Conservation (phyloP, 2,113 vertebrate genomes). For the Dicentrarchus labrax region DNA sequence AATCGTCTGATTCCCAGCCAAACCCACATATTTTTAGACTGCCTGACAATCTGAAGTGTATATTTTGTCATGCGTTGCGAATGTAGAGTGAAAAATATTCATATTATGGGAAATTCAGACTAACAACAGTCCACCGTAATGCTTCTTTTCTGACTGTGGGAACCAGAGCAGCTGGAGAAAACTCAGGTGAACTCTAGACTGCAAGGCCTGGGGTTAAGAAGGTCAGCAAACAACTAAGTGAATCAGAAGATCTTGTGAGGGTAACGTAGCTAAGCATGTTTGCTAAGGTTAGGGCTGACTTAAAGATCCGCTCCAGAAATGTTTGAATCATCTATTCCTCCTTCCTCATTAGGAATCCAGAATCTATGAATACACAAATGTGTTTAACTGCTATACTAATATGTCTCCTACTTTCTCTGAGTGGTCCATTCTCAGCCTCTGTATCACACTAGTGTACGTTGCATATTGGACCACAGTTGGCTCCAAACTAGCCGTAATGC, state of each 20-base stretch:
- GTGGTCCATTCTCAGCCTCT: not conserved
- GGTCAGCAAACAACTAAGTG: conserved; percentile 57
- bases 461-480: not conserved
- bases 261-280: conserved; percentile 39
- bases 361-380: not conserved
- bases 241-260: conserved; percentile 43
- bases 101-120: conserved; percentile 17
- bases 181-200: conserved; percentile 22
- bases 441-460: not conserved
- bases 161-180: conserved; percentile 28
- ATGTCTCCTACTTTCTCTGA: not conserved
- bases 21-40: conserved; percentile 20
- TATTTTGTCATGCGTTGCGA: conserved; percentile 36
- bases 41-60: conserved; percentile 30
- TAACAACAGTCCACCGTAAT: not conserved
- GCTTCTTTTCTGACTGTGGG: conserved; percentile 14
- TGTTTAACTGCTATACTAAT: not conserved
- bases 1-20: conserved; percentile 48
- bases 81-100: conserved; percentile 17
- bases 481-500: not conserved
- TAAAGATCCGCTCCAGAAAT: not conserved
- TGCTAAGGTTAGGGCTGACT: conserved; percentile 36
- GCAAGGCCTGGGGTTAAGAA: conserved; percentile 35
- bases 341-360: not conserved
- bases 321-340: not conserved